Evolutionary conservation across 2,113 vertebrate species (phyloP).

Genomic region (Sebastes schlegelii): DNA sequence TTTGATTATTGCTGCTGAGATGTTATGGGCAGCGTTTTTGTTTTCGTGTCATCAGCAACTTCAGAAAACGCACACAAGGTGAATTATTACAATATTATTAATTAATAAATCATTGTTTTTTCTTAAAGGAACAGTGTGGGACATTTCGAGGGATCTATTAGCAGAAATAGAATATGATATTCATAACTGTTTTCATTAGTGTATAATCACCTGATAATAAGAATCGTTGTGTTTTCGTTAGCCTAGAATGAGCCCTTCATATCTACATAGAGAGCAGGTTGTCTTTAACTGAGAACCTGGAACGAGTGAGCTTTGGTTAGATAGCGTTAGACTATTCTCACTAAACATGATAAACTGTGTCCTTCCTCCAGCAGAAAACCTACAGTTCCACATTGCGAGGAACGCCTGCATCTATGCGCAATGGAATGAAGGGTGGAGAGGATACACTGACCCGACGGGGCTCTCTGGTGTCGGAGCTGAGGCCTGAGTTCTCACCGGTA

Average conservation of each 20-base stretch:
- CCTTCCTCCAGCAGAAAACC: slow-evolving; percentile 84
- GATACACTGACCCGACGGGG: slow-evolving; percentile 87
- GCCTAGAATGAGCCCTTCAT: too few species aligned
- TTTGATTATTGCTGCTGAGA: not conserved
- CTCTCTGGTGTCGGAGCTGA: slow-evolving; percentile 87
- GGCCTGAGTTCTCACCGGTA: slow-evolving; percentile 81
- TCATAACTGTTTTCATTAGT: too few species aligned
- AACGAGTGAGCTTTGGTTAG: too few species aligned
- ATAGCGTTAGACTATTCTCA: not conserved
- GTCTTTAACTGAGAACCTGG: not conserved
- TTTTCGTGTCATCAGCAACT: slow-evolving; percentile 14
- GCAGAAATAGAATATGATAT: too few species aligned
- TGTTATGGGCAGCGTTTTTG: not conserved
- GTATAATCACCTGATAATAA: too few species aligned
- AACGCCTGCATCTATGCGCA: slow-evolving; percentile 82
- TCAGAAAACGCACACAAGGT: not conserved
- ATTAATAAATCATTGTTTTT: not conserved
- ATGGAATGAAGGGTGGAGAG: slow-evolving; percentile 85
- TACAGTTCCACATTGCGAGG: slow-evolving; percentile 92
- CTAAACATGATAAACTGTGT: not conserved
- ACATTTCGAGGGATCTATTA: too few species aligned
- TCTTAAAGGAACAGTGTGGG: too few species aligned
- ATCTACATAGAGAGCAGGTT: too few species aligned
- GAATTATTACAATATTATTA: not conserved
- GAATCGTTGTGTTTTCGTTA: too few species aligned